Evolutionary conservation across 2,113 vertebrate genomes (phyloP).

Genomic region (Chrysemys picta): DNA sequence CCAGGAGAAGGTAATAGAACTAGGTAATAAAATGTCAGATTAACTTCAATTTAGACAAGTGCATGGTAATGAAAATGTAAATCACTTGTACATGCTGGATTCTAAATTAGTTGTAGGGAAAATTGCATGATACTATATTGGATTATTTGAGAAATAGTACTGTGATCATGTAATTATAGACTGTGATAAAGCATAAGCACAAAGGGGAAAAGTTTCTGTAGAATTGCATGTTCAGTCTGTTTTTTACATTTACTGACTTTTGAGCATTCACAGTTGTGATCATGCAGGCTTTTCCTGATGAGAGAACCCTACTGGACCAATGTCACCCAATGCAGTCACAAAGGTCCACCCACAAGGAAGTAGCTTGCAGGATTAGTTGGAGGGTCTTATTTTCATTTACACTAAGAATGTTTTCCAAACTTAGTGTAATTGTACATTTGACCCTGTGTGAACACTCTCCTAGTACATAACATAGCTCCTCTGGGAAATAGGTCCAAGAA

Average conservation of each 20-base stretch:
- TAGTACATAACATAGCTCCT: background rate
- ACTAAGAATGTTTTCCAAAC: background rate
- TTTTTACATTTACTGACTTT: background rate
- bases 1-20: slow-evolving; percentile 33
- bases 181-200: background rate
- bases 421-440: background rate
- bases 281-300: background rate
- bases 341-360: accelerated
- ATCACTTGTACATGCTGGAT: background rate
- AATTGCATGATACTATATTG: background rate
- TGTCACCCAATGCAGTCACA: background rate
- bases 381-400: background rate
- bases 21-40: slow-evolving; percentile 63
- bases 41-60: slow-evolving; percentile 62
- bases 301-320: accelerated
- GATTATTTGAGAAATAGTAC: slow-evolving; percentile 19
- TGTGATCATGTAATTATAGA: background rate
- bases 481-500: background rate
- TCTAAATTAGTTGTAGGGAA: slow-evolving; percentile 33
- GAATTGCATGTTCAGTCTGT: background rate
- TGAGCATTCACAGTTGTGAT: background rate
- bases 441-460: background rate
- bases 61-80: slow-evolving; percentile 46
- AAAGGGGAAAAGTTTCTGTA: background rate
- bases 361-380: background rate